Evolutionary conservation across 2,113 vertebrate species (phyloP), one percentile per base, ranked within the genome.

Genomic region (Chionomys nivalis): DNA sequence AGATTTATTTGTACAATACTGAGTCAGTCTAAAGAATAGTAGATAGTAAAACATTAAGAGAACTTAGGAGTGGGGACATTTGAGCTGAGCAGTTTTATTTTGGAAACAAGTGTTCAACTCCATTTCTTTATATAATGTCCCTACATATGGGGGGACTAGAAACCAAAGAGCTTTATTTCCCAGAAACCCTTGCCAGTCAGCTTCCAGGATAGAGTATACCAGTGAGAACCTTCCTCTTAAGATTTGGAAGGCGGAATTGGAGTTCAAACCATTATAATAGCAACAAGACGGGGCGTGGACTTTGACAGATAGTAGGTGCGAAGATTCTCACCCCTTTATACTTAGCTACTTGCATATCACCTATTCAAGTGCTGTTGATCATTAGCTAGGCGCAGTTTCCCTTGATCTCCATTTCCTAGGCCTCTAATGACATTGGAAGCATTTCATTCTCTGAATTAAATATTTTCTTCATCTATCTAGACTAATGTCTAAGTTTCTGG

Each of bases 41-140:
- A 31, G 73, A 2, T 65, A 61, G 13, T 70, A 6, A 76, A 14
- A 65, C 28, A 68, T 92, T 96, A 39, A 86, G 49, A 81, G 21
- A 33, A 81, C 23, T 79, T 89, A 7, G 39, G 8, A 33, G 58
- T 9, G 49, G 28, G 14, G 21, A 2, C 17, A 89, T 94, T 65
- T 93, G n/a, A 68, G 75, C 66, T 87, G 52, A 68, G 13, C 81
- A 88, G 68, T 89, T 95, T 93, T 93, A 81, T 93, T 92, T 93
- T 76, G 77, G 58, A n/a, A 89, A 68, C 23, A 26, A 91, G 61
- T 55, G 52, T 89, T 78, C 39, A 92, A 63, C 17, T 33, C 23
- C 42, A 85, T 94, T 96, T 92, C 78, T 93, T 95, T 89, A 88
- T 79, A 65, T 66, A 76, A 63, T 82, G 44, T 94, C 26, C 6